Evolutionary conservation across 2,113 vertebrate species (phyloP).

Genomic region (Meleagris gallopavo): DNA sequence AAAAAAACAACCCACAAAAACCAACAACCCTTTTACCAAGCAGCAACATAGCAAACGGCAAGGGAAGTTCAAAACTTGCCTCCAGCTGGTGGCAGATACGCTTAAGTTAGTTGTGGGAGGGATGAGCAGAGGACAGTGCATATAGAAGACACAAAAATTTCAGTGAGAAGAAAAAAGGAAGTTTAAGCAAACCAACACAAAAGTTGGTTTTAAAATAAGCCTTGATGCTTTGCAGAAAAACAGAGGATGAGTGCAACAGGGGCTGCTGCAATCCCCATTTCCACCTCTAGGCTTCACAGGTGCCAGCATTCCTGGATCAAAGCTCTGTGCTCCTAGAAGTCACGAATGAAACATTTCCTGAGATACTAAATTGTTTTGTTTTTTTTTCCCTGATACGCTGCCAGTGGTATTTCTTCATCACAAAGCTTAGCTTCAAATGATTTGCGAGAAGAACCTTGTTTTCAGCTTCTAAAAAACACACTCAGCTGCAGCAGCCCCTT

Average conservation of each 20-base stretch:
- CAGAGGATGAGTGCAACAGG: neutral
- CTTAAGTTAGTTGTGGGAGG: neutral
- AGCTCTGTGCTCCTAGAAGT: neutral
- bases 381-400: neutral
- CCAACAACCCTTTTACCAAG: neutral
- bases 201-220: neutral
- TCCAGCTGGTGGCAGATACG: neutral
- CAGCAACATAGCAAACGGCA: rapidly evolving
- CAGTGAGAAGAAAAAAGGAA: neutral
- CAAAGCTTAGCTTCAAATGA: neutral
- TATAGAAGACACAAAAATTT: neutral
- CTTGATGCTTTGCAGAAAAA: neutral
- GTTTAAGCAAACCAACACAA: neutral
- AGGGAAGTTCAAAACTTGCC: neutral
- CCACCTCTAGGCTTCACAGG: neutral
- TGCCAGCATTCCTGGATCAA: neutral
- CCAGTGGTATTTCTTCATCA: neutral
- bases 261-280: neutral
- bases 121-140: neutral
- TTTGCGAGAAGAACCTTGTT: neutral
- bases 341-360: neutral
- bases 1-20: neutral
- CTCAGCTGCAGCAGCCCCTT: neutral
- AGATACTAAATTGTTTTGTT: neutral
- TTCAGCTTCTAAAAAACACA: neutral